Evolutionary conservation across 2,888 invertebrate genomes (phyloP).

Genomic region (Parnassius smintheus): DNA sequence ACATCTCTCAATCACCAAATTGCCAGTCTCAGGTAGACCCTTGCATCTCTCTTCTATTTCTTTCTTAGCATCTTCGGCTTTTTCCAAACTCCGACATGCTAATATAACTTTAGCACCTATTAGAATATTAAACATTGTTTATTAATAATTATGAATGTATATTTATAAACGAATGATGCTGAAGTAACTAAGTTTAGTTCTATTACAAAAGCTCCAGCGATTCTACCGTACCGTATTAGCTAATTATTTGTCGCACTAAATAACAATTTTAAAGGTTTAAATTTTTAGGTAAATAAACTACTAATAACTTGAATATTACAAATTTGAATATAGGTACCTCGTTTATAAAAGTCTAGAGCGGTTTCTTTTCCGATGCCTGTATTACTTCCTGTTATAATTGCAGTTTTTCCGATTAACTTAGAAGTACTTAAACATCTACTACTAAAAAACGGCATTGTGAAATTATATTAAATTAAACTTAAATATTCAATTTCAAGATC

Average conservation of each 20-base stretch:
- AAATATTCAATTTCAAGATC: no score
- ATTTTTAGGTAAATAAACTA: no score
- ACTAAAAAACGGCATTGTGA: conserved; percentile 64
- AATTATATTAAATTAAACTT: no score
- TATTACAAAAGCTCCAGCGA: no score
- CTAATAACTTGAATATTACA: no score
- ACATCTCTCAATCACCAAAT: conserved; percentile 73
- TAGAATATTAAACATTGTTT: conserved; percentile 22
- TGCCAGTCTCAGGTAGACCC: conserved; percentile 63
- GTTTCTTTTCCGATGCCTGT: conserved; percentile 75
- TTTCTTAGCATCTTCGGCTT: conserved; percentile 80
- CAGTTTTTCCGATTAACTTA: conserved; percentile 79
- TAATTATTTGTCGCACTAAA: no score
- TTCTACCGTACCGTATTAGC: no score
- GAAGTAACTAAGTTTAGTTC: no score
- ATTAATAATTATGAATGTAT: not conserved
- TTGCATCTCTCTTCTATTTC: conserved; percentile 74
- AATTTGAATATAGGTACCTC: conserved; percentile 45
- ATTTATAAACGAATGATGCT: not conserved
- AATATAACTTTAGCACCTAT: conserved; percentile 80
- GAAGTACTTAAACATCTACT: conserved; percentile 74
- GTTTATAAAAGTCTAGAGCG: conserved; percentile 70
- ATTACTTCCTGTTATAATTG: conserved; percentile 75
- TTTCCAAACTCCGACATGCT: conserved; percentile 76
- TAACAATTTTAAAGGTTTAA: no score